Conservation (phyloP, 2,888 invertebrate genomes). For the Venustoraphidia nigricollis region DNA sequence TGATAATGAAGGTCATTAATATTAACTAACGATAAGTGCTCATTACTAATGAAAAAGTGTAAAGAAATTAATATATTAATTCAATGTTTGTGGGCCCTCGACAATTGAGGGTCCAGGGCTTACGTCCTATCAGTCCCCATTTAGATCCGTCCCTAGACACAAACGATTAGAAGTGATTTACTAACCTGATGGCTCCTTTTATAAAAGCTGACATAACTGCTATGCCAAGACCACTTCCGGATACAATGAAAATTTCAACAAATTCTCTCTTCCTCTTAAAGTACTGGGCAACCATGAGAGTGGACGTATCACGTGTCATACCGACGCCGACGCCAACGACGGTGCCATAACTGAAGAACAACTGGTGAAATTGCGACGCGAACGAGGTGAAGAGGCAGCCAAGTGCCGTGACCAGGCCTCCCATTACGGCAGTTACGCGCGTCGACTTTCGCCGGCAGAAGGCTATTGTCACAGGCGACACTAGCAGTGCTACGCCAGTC, state of each 20-base stretch:
- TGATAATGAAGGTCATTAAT: too few relatives aligned
- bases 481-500: conserved; percentile 59
- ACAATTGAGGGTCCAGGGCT: too few relatives aligned
- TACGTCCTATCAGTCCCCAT: too few relatives aligned
- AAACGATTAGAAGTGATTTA: not conserved
- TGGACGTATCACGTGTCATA: conserved; percentile 71
- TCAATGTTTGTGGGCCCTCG: too few relatives aligned
- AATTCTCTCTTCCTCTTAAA: conserved; percentile 72
- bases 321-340: conserved; percentile 70
- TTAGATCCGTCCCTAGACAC: too few relatives aligned
- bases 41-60: too few relatives aligned
- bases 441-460: conserved; percentile 75
- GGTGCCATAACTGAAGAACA: conserved; percentile 71
- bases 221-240: conserved; percentile 73
- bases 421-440: conserved; percentile 75
- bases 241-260: conserved; percentile 77
- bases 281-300: conserved; percentile 81
- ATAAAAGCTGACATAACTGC: conserved; percentile 72
- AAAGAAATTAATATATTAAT: too few relatives aligned
- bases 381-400: conserved; percentile 83
- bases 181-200: conserved; percentile 60
- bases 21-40: too few relatives aligned
- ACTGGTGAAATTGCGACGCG: conserved; percentile 77
- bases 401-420: conserved; percentile 70
- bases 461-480: conserved; percentile 72